Evolutionary conservation across 2,888 invertebrate species (phyloP).

Genomic region (Himalopsyche kuldschensis): DNA sequence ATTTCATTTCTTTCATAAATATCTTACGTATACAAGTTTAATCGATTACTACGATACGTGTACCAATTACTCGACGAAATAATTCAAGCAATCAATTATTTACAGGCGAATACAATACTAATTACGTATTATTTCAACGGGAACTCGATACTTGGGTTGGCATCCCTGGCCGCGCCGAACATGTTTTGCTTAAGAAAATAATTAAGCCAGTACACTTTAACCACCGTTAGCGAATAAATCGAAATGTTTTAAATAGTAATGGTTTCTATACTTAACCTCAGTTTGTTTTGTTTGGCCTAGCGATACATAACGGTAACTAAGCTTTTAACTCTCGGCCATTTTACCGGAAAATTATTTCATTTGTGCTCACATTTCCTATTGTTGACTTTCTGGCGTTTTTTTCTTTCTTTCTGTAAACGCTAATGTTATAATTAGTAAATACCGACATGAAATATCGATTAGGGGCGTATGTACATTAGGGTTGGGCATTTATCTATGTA

Average conservation of each 20-base stretch:
- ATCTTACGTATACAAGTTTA: no score
- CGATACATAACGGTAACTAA: not conserved
- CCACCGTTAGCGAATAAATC: not conserved
- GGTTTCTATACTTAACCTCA: not conserved
- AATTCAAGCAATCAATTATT: no score
- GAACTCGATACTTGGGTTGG: no score
- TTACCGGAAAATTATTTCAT: not conserved
- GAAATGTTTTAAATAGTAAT: not conserved
- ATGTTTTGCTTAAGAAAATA: no score
- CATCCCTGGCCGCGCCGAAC: no score
- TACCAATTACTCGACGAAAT: no score
- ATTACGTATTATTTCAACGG: no score
- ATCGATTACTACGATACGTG: no score
- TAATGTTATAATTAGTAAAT: not conserved
- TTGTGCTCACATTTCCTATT: not conserved
- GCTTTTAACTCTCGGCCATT: not conserved
- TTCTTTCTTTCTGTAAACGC: not conserved
- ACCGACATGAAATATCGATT: not conserved
- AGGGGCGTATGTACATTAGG: not conserved
- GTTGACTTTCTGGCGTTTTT: not conserved
- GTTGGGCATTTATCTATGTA: no score
- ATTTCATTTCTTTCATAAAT: no score
- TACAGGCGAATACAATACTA: no score
- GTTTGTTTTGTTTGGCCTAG: not conserved
- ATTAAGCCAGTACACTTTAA: not conserved